Evolutionary conservation across 2,797 vertebrate species (phyloP).

Genomic region (Pangasius macronema): DNA sequence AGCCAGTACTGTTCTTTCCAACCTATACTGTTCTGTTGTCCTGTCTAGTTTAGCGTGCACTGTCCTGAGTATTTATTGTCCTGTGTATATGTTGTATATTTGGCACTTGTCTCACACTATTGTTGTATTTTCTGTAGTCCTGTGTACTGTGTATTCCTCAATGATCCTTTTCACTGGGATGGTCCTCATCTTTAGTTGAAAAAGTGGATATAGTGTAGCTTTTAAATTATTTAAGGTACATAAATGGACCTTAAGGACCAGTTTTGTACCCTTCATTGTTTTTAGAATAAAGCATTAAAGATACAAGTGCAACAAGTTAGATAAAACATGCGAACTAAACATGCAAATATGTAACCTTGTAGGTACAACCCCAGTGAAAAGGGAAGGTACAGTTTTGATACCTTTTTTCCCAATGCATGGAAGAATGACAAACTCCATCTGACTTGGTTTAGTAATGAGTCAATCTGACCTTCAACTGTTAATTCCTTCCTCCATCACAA

Average conservation of each 20-base stretch:
- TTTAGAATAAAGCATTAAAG: background rate
- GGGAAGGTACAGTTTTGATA: background rate
- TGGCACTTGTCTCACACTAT: too few species aligned
- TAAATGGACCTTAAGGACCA: background rate
- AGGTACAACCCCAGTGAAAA: background rate
- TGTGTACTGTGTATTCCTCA: background rate
- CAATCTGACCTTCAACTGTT: background rate
- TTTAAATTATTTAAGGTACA: background rate
- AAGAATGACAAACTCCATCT: background rate
- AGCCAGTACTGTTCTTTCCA: background rate
- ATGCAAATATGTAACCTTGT: background rate
- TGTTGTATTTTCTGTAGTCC: background rate
- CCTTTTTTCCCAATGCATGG: background rate
- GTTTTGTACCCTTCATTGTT: background rate
- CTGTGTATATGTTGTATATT: background rate
- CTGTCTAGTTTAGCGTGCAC: background rate
- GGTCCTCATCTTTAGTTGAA: background rate
- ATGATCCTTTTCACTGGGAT: background rate
- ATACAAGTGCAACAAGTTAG: background rate
- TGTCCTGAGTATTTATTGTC: background rate
- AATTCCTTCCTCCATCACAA: conserved; percentile 61
- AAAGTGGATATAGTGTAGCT: background rate
- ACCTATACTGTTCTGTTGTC: background rate
- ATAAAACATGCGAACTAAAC: background rate
- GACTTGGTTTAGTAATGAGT: background rate